Evolutionary conservation across 2,888 invertebrate species (phyloP), one percentile per base, ranked within the genome.

Genomic region (Thera britannica): DNA sequence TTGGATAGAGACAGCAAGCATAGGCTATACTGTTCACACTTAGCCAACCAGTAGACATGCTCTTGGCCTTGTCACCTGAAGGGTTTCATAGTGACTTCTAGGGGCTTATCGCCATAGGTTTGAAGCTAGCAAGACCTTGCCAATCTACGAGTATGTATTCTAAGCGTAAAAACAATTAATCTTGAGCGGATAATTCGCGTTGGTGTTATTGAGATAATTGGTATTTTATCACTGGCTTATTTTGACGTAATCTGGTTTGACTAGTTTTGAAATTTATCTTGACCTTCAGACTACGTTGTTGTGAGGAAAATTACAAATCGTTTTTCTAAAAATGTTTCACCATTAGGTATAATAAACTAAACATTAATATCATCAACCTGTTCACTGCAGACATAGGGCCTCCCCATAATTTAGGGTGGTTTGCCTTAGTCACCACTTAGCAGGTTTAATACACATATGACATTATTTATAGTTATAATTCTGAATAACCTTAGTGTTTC

Each of bases 11-110:
- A 69, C 36, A 48, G 65, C 12, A 12, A 52, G 11, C 48, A 58
- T 59, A 46, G 38, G 35, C 49, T 57, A 56, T 54, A 12, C 52
- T 68, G 44, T 64, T 46, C 49, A 59, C 71, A 76, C 76, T 77
- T 73, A 78, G 55, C 60, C 62, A 70, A 58, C 59, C 65, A 61
- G 67, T 67, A 41, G 23, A 62, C 74, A 75, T 73, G 77, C 66
- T 81, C 83, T 83, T 84, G 83, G 77, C 84, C 83, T 84, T 84
- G 82, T 62, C 76, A 75, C 74, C 75, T 82, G 78, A 65, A 79
- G 76, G 84, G 84, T 73, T 84, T 84, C 84, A 72, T 44, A 46
- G 44, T 8, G 2, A 60, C 41, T 44, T 54, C 36, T 44, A 57
- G 12, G 12, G 57, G 55, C n/a, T 11, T 55, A 11, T n/a, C 1